Conservation (phyloP, 2,888 invertebrate species). For the Aleiodes leptofemur region DNA sequence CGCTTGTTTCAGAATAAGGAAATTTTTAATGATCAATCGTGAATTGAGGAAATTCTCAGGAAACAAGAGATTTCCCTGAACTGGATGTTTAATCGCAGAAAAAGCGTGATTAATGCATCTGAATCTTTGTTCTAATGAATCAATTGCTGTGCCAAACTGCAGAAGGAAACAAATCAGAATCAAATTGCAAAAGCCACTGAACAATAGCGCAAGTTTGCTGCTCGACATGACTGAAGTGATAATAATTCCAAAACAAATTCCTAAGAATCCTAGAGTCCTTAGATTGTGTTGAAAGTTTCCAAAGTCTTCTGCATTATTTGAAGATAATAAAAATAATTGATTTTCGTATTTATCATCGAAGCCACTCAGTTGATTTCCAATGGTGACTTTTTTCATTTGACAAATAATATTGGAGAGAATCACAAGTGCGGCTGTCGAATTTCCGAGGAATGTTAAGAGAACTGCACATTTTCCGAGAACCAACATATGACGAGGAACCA, state of each 20-base stretch:
- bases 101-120: not conserved
- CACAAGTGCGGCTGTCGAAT: not conserved
- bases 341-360: constrained; percentile 2
- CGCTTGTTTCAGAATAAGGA: not conserved
- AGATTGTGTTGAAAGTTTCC: not conserved
- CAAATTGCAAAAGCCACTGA: no score
- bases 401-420: not conserved
- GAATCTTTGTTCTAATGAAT: not conserved
- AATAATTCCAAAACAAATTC: not conserved
- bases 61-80: not conserved
- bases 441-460: not conserved
- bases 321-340: not conserved
- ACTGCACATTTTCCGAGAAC: no score
- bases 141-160: not conserved
- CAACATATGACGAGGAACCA: no score
- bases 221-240: not conserved
- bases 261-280: not conserved
- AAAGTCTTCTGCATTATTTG: not conserved
- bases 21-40: not conserved
- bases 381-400: not conserved
- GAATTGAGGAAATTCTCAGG: not conserved
- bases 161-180: not conserved
- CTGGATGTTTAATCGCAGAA: not conserved
- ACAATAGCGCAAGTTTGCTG: not conserved
- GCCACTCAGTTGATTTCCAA: not conserved